A percentile compares a stretch with the other conserved stretches of the same genome.
These are phyloP conservation scores for Anguilla pacifica DNA, from an alignment of 2,797 vertebrate species.

Conservation along the genomic window DNA sequence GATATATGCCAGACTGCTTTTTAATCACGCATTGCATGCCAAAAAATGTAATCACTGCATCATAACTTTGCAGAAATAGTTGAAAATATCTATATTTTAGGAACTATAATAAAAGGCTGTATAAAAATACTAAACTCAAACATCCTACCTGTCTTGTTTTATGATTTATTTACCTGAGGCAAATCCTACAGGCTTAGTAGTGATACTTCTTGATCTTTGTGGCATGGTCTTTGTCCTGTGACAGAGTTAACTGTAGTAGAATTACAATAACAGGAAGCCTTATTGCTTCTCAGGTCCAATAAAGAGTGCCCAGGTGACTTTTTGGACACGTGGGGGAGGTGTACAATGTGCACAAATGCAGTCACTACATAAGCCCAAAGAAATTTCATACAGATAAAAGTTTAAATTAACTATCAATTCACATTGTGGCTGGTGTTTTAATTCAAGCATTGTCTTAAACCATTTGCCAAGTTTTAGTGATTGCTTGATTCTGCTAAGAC, in stretches of 20 bases:
- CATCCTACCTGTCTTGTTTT: background rate
- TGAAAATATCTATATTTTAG: background rate
- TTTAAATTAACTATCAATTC: background rate
- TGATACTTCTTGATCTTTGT: background rate
- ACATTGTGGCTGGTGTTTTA: no score
- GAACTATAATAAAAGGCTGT: background rate
- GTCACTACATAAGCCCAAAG: background rate
- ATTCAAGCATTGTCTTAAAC: no score
- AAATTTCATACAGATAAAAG: background rate
- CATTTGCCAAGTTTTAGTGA: no score
- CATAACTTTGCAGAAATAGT: background rate
- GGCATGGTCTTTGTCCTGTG: no score
- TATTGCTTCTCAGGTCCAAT: background rate
- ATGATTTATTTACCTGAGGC: background rate
- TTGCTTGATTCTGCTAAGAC: no score
- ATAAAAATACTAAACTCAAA: background rate
- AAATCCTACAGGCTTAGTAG: background rate
- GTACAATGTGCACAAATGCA: background rate
- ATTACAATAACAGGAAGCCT: background rate
- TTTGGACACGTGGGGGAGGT: background rate
- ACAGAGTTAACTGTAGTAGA: background rate
- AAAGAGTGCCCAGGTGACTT: background rate
- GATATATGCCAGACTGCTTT: no score
- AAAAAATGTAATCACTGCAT: background rate
- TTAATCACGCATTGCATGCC: background rate